Base-by-base conservation (phyloP, 2,888 invertebrate genomes). In the Rutpela maculata region DNA sequence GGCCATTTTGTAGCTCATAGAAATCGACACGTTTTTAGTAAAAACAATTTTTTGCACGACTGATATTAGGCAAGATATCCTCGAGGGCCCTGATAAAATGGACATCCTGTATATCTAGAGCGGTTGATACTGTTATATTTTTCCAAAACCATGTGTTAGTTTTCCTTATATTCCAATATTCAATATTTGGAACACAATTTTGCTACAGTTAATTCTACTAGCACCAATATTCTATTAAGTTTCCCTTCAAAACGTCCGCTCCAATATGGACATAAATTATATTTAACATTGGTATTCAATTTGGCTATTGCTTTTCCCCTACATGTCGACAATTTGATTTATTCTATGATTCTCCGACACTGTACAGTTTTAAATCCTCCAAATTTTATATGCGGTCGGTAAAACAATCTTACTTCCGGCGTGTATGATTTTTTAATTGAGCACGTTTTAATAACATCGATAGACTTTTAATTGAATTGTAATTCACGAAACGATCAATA, bases 231-330 rank as follows among this genome's bases (percentile, higher is more conserved):
- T 69, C 59, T 69, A 69, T 59, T 38, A 59, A 59, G 12, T 18
- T 67, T 69, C 69, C 69, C 59, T 18, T n/a, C 18, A 57, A 57
- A 55, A 18, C 31, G 69, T 31, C 57, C 69, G 18, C 35, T n/a
- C 38, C 69, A 31, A 18, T 57, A 69, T 10, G 57, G 69, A 57
- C 35, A 69, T 69, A 57, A 59, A 69, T 69, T 59, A 69, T 69
- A 66, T 50, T 66, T 43, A 55, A 67, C 50, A 67, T 67, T 67
- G 67, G 55, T 67, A 55, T 67, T 55, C 55, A 55, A 67, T 67
- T 67, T 22, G 55, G 38, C 17, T 55, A 22, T 22, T 26, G 67
- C 26, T 55, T 18, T 65, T 38, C 65, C 60, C 43, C 65, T 43
- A 43, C 19, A 65, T 26, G 55, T 67, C 19, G 67, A 55, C 67